Percentiles rank a stretch among this genome's conserved stretches.
Conservation (phyloP, 1,140 invertebrate genomes). For the Leucophenga varia region DNA sequence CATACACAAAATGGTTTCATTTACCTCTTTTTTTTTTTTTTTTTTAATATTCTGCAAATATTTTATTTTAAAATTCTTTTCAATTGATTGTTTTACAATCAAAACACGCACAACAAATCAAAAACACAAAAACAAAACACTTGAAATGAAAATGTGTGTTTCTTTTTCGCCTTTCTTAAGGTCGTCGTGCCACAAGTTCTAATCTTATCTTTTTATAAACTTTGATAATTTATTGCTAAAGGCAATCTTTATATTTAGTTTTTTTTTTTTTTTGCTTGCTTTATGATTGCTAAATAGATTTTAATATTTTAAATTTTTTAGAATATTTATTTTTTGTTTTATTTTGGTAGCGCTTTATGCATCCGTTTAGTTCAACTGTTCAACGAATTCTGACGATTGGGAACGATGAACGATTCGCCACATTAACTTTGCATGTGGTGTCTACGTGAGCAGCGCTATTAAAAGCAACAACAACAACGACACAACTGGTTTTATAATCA, state of each 20-base stretch:
- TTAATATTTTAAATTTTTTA: constrained; percentile 15
- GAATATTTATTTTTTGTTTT: neutral
- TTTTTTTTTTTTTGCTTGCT: constrained; percentile 17
- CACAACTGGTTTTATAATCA: constrained; percentile 5
- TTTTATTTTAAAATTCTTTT: too few relatives aligned
- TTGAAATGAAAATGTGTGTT: too few relatives aligned
- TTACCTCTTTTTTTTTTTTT: too few relatives aligned
- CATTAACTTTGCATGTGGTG: constrained; percentile 38
- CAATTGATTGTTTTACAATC: neutral
- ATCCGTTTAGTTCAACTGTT: constrained; percentile 42
- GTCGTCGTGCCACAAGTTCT: neutral
- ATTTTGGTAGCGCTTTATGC: constrained; percentile 6
- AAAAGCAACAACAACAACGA: constrained; percentile 30
- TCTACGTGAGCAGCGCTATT: constrained; percentile 50
- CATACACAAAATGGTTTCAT: too few relatives aligned
- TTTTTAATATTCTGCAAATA: too few relatives aligned
- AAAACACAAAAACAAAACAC: neutral
- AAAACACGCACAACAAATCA: neutral
- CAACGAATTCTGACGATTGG: constrained; percentile 31
- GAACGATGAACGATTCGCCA: constrained; percentile 8
- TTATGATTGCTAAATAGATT: neutral
- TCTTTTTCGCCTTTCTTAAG: neutral
- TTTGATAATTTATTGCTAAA: neutral
- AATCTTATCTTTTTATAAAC: neutral
- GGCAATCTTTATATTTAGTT: constrained; percentile 3